Percentiles rank a stretch among this genome's conserved stretches.
Evolutionary conservation across 2,888 invertebrate species (phyloP).

Genomic region (Acrobasis repandana): DNA sequence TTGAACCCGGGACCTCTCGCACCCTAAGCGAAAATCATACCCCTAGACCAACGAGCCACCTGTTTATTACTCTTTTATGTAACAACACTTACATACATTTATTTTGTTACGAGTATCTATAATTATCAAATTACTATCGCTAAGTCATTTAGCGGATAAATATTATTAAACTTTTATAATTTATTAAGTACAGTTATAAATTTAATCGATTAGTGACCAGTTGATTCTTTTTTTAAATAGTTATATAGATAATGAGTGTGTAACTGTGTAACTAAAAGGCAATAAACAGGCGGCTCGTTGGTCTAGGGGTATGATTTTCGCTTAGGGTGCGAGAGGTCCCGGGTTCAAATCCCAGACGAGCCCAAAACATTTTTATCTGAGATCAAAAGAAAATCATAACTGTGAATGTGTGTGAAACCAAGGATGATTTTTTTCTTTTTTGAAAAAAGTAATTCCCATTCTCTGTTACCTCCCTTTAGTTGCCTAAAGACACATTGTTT

Average conservation of each 20-base stretch:
- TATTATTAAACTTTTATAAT: background rate
- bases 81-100: background rate
- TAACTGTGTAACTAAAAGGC: too few species aligned
- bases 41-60: constrained; percentile 82
- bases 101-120: background rate
- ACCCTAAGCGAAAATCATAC: constrained; percentile 84
- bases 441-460: too few species aligned
- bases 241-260: background rate
- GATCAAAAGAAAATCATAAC: too few species aligned
- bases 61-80: constrained; percentile 25
- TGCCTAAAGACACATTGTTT: too few species aligned
- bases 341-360: constrained; percentile 84
- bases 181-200: background rate
- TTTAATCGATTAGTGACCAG: too few species aligned
- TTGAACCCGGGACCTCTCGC: constrained; percentile 84
- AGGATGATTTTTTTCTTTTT: too few species aligned
- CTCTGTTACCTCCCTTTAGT: too few species aligned
- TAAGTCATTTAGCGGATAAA: too few species aligned
- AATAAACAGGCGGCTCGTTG: constrained; percentile 69
- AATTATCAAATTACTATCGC: background rate
- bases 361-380: constrained; percentile 49
- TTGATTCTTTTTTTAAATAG: too few species aligned
- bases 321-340: constrained; percentile 84
- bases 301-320: constrained; percentile 84
- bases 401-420: too few species aligned